phyloP scores from a whole-genome alignment of 2,888 invertebrate species.

The Stomorhina lunata region DNA sequence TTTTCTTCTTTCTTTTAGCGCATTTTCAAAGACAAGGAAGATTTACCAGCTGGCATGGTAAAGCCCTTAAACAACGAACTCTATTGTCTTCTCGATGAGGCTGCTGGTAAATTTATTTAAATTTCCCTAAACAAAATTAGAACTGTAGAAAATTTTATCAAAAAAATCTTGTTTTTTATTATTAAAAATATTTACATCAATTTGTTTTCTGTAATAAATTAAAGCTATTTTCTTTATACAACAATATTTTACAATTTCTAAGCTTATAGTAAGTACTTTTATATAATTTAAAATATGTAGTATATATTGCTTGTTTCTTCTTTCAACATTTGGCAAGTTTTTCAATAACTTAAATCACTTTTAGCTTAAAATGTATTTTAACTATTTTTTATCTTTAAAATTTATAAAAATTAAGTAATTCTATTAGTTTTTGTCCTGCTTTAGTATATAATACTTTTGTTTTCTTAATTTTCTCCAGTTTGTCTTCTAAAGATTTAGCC shows the following conservation, averaged over 20 bases:
- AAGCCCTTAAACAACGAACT: slow-evolving; percentile 85
- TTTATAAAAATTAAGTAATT: too few relatives aligned
- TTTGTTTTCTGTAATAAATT: slow-evolving; percentile 33
- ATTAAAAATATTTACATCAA: slow-evolving; percentile 8
- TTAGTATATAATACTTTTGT: slow-evolving; percentile 33
- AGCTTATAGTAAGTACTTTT: slow-evolving; percentile 19
- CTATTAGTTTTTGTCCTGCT: slow-evolving; percentile 13
- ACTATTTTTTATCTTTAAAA: too few relatives aligned
- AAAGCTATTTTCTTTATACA: slow-evolving; percentile 35
- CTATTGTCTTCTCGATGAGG: slow-evolving; percentile 84
- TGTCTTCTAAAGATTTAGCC: slow-evolving; percentile 68
- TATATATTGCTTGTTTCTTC: slow-evolving; percentile 20
- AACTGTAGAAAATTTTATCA: not conserved
- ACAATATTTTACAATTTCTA: slow-evolving; percentile 28
- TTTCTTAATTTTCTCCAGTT: not conserved
- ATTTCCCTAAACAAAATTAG: not conserved
- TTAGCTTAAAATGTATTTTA: not conserved
- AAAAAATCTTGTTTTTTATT: slow-evolving; percentile 17
- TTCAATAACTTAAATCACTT: slow-evolving; percentile 38
- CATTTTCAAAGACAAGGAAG: slow-evolving; percentile 87
- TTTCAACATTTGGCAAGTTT: slow-evolving; percentile 59
- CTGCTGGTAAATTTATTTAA: slow-evolving; percentile 77
- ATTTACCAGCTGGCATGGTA: slow-evolving; percentile 89
- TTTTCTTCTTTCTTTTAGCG: slow-evolving; percentile 82
- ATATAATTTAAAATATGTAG: not conserved